These are phyloP conservation scores for Drosophila ogumai DNA, from an alignment of 1,140 invertebrate genomes.

Conservation along the genomic window DNA sequence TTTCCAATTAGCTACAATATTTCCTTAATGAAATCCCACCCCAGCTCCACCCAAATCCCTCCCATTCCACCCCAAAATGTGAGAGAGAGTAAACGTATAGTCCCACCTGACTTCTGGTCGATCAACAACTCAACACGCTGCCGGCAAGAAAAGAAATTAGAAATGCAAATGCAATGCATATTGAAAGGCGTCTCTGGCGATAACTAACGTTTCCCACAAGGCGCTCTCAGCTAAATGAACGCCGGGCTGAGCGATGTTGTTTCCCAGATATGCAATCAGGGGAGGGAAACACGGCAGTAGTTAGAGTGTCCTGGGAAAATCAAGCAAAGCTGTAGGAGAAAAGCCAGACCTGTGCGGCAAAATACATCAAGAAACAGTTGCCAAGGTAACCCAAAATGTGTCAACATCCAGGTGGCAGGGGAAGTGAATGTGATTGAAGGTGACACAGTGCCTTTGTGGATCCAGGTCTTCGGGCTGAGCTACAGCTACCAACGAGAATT, in stretches of 20 bases:
- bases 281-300: slow-evolving; percentile 12
- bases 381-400: slow-evolving; percentile 42
- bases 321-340: slow-evolving; percentile 3
- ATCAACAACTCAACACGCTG: slow-evolving; percentile 21
- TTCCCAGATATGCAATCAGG: slow-evolving; percentile 47
- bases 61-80: neutral
- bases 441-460: slow-evolving; percentile 15
- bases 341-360: slow-evolving; percentile 24
- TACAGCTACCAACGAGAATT: slow-evolving; percentile 42
- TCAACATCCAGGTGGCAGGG: slow-evolving; percentile 29
- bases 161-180: slow-evolving; percentile 63
- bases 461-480: neutral
- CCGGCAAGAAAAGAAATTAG: slow-evolving; percentile 46
- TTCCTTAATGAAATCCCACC: neutral
- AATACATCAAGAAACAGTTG: slow-evolving; percentile 34
- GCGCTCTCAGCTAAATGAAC: slow-evolving; percentile 45
- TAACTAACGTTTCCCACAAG: slow-evolving; percentile 54
- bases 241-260: slow-evolving; percentile 40
- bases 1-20: neutral
- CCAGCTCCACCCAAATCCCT: neutral
- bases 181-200: slow-evolving; percentile 42
- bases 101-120: slow-evolving; percentile 21
- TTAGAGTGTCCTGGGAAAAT: slow-evolving; percentile 23
- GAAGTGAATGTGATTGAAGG: neutral
- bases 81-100: neutral